These are phyloP conservation scores for Heliopora coerulea DNA, from an alignment of 92 coral and sea anemone genomes.

Conservation along the genomic window DNA sequence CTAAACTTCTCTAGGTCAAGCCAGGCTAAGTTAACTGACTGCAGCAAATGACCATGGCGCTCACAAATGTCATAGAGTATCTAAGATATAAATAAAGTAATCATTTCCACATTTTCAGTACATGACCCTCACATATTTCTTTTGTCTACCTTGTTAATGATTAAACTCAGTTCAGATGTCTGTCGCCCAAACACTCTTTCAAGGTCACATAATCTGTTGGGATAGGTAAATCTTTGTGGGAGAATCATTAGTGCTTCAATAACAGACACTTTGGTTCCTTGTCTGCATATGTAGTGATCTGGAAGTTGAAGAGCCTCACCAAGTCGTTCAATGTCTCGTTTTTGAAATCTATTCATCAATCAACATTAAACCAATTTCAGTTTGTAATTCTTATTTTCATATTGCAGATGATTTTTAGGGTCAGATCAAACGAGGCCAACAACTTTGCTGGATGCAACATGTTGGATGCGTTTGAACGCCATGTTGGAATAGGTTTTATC, in stretches of 20 bases:
- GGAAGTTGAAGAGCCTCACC: constrained; percentile 52
- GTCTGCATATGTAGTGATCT: constrained; percentile 50
- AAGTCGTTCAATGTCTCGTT: constrained; percentile 54
- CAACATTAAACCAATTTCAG: not conserved
- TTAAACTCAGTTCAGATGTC: constrained; percentile 60
- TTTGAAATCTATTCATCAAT: constrained; percentile 44
- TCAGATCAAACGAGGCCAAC: too few species aligned
- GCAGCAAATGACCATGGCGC: constrained; percentile 34
- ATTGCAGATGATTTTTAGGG: too few species aligned
- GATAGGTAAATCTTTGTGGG: constrained; percentile 58
- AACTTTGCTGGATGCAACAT: too few species aligned
- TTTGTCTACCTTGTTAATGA: constrained; percentile 47
- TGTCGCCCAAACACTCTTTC: constrained; percentile 54
- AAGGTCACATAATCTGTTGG: constrained; percentile 64
- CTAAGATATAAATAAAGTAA: not conserved
- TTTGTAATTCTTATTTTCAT: not conserved
- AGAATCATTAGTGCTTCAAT: constrained; percentile 61
- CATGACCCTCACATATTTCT: not conserved
- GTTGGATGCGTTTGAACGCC: not conserved
- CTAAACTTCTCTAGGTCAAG: constrained; percentile 54
- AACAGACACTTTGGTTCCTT: constrained; percentile 57
- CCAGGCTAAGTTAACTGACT: constrained; percentile 55
- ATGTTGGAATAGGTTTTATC: not conserved
- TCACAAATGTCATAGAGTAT: constrained; percentile 1
- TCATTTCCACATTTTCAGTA: not conserved